Percentiles rank a stretch among this genome's conserved stretches.
phyloP scores from a whole-genome alignment of 1,140 invertebrate species.

The Drosophila sp. region DNA sequence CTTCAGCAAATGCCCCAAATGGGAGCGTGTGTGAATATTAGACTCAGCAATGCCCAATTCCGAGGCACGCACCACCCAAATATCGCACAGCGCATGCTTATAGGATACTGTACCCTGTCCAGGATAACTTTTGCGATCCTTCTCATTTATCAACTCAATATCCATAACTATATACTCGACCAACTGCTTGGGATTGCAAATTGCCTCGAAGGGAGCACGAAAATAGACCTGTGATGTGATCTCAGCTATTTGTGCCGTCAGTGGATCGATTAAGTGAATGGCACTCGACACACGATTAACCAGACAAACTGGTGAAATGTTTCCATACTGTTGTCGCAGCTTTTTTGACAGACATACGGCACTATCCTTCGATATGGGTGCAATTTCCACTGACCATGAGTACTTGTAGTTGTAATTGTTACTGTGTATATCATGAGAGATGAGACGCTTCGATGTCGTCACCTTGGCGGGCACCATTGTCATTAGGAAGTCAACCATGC shows the following conservation, averaged over 20 bases:
- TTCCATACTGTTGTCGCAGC: conserved; percentile 95
- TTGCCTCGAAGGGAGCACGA: conserved; percentile 92
- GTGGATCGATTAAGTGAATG: conserved; percentile 97
- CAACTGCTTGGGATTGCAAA: conserved; percentile 96
- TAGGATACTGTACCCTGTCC: conserved; percentile 94
- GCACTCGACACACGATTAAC: conserved; percentile 94
- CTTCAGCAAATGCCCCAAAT: conserved; percentile 97
- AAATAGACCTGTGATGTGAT: conserved; percentile 93
- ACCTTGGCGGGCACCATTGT: conserved; percentile 94
- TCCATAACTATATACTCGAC: conserved; percentile 98
- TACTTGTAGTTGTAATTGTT: conserved; percentile 99
- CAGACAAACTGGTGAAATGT: conserved; percentile 95
- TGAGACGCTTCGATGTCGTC: conserved; percentile 96
- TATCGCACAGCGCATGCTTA: conserved; percentile 96
- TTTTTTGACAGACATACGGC: conserved; percentile 96
- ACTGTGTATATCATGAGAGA: conserved; percentile 98
- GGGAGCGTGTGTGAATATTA: conserved; percentile 94
- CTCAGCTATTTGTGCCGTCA: conserved; percentile 96
- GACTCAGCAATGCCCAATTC: conserved; percentile 95
- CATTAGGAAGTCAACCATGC: conserved; percentile 97
- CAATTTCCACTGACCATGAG: conserved; percentile 96
- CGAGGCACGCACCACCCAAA: conserved; percentile 95
- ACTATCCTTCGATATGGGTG: conserved; percentile 98
- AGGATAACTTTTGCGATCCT: conserved; percentile 91
- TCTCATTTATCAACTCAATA: conserved; percentile 92